Conservation (phyloP, 35 echinoderm and acorn worm species). For the Ophiothrix spiculata region DNA sequence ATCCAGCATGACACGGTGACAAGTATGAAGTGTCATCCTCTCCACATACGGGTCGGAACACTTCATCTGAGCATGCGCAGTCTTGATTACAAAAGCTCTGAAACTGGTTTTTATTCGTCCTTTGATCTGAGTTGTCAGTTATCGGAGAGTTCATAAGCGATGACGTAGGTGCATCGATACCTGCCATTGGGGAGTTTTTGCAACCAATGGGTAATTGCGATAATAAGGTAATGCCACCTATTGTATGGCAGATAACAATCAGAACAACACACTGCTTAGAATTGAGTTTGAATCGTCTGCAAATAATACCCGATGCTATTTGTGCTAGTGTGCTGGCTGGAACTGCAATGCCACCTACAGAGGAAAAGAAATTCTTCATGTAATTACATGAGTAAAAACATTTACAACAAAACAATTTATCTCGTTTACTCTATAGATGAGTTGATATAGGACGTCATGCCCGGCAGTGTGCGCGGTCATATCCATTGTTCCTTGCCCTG, state of each 20-base stretch:
- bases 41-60: constrained; percentile 64
- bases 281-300: not conserved
- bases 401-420: not conserved
- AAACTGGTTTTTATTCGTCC: too few species aligned
- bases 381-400: not conserved
- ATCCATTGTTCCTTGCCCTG: not conserved
- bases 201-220: not conserved
- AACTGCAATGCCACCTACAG: not conserved
- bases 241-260: not conserved
- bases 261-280: not conserved
- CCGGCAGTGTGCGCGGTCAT: not conserved
- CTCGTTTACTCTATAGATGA: not conserved
- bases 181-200: not conserved
- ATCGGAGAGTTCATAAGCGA: too few species aligned
- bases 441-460: not conserved
- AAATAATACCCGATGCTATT: not conserved
- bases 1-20: constrained; percentile 68
- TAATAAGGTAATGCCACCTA: not conserved
- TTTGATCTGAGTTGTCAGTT: too few species aligned
- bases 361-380: too few species aligned
- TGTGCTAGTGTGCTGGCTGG: not conserved
- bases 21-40: constrained; percentile 61
- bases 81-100: constrained; percentile 52
- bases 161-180: not conserved
- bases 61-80: constrained; percentile 49